Percentiles rank a stretch among this genome's conserved stretches.
These are phyloP conservation scores for Strigamia maritima DNA, from an alignment of 2,888 invertebrate genomes.

Conservation along the genomic window DNA sequence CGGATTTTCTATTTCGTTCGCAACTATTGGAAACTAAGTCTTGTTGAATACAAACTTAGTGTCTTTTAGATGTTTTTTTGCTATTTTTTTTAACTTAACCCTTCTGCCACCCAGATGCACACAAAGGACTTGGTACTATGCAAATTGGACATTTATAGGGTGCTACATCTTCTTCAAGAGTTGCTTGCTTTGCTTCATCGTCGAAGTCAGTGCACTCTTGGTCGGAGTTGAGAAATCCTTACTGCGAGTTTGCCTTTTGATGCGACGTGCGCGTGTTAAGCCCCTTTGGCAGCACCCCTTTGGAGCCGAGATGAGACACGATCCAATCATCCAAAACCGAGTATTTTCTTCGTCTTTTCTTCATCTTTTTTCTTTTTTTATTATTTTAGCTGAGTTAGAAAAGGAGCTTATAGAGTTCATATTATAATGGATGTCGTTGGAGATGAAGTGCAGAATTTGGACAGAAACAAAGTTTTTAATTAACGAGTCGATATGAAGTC, in stretches of 20 bases:
- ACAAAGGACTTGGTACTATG: slow-evolving; percentile 28
- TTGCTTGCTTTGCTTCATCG: neutral
- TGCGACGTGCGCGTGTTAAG: slow-evolving; percentile 6
- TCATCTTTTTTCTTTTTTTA: neutral
- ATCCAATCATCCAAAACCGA: slow-evolving; percentile 28
- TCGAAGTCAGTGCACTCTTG: slow-evolving; percentile 20
- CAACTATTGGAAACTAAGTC: slow-evolving; percentile 8
- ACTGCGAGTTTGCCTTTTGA: slow-evolving; percentile 12
- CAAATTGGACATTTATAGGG: slow-evolving; percentile 32
- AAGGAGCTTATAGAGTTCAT: slow-evolving; percentile 11
- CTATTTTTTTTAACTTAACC: neutral
- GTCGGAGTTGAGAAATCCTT: neutral
- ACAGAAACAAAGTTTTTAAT: neutral
- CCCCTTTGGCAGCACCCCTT: slow-evolving; percentile 27
- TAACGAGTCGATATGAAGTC: neutral
- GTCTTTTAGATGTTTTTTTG: neutral
- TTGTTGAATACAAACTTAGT: neutral
- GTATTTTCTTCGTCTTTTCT: neutral
- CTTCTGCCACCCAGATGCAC: neutral
- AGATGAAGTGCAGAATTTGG: neutral
- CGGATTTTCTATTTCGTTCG: slow-evolving; percentile 24
- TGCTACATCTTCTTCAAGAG: slow-evolving; percentile 19
- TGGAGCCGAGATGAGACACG: slow-evolving; percentile 22
- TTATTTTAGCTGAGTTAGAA: neutral
- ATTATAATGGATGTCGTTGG: slow-evolving; percentile 20